A percentile compares a stretch with the other conserved stretches of the same genome.
Conservation (phyloP, 1,140 invertebrate species). For the Reticulitermes speratus region DNA sequence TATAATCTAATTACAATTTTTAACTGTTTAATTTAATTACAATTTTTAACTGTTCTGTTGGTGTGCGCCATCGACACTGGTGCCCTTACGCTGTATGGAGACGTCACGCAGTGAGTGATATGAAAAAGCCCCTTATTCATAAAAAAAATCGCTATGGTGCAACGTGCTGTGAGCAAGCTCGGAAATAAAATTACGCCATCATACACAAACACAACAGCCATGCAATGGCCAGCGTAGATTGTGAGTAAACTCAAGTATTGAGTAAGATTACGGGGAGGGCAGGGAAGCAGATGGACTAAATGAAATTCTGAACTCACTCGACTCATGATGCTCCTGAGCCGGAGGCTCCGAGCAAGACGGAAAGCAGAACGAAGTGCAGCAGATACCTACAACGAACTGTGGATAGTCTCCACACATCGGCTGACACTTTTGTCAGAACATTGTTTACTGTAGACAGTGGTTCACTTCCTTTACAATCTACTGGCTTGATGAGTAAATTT, state of each 20-base stretch:
- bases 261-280: neutral
- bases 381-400: neutral
- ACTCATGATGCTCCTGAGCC: neutral
- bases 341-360: neutral
- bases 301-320: constrained; percentile 24
- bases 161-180: neutral
- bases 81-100: no score
- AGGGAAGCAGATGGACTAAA: constrained; percentile 21
- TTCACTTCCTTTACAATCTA: neutral
- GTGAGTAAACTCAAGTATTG: neutral
- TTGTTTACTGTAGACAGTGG: no score
- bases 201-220: neutral
- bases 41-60: no score
- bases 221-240: neutral
- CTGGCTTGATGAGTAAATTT: no score
- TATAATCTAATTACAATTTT: no score
- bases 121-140: no score
- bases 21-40: no score
- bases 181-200: neutral
- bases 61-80: no score
- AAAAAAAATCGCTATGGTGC: no score
- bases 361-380: neutral
- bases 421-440: no score
- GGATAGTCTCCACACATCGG: neutral
- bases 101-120: no score